phyloP scores from a whole-genome alignment of 2,113 vertebrate species.

The Alectura lathami region DNA sequence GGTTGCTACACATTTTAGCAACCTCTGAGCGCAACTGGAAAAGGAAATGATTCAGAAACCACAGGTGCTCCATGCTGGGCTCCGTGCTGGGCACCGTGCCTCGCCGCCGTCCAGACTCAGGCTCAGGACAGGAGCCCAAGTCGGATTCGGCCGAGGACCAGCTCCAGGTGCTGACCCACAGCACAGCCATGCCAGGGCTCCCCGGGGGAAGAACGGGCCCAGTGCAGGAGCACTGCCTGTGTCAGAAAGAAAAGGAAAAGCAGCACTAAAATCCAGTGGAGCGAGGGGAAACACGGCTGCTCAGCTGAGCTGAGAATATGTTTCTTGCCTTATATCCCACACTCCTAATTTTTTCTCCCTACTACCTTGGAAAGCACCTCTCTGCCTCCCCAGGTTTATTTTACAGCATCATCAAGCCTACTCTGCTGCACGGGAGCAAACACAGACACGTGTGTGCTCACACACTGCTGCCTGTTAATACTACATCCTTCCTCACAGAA shows the following conservation, averaged over 20 bases:
- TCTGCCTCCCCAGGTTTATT: background rate
- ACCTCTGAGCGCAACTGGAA: conserved; percentile 15
- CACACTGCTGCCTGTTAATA: background rate
- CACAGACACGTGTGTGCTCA: background rate
- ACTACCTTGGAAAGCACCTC: background rate
- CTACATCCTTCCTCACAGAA: background rate
- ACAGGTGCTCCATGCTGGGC: too few species aligned
- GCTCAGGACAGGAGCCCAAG: background rate
- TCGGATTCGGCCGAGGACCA: background rate
- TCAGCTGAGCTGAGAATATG: background rate
- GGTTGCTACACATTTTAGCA: background rate
- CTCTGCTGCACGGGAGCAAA: background rate
- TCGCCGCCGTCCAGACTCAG: too few species aligned
- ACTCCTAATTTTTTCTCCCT: background rate
- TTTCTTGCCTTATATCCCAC: background rate
- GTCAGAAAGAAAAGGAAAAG: conserved; percentile 10
- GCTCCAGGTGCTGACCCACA: background rate
- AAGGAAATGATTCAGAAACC: conserved; percentile 72
- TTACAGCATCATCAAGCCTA: background rate
- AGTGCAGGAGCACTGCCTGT: background rate
- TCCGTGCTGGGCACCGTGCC: too few species aligned
- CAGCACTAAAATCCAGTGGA: background rate
- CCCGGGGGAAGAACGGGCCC: background rate
- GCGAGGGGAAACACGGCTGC: accelerated
- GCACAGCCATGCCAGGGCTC: background rate